These are phyloP conservation scores for Drymodes brunneopygia DNA, from an alignment of 2,113 vertebrate species.

Conservation along the genomic window DNA sequence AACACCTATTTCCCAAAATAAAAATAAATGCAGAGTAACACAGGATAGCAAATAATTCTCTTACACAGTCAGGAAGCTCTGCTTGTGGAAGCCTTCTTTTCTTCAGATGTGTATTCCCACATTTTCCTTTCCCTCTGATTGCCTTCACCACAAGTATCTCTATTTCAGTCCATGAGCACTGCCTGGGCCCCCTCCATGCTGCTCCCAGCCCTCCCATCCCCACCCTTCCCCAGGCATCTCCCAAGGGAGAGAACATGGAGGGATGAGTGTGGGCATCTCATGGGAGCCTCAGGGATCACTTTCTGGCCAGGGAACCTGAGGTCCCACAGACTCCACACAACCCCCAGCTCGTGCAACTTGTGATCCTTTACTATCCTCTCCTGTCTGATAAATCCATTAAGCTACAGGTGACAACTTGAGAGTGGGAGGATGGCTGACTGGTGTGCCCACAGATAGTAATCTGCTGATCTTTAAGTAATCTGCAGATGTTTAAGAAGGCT, in stretches of 20 bases:
- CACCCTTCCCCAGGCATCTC: not conserved
- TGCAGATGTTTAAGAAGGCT: not conserved
- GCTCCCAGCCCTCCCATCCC: not conserved
- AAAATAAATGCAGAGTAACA: not conserved
- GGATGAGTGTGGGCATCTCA: accelerated
- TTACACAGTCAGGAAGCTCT: not conserved
- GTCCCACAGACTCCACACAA: accelerated
- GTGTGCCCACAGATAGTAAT: not conserved
- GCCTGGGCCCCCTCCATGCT: not conserved
- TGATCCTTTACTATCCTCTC: not conserved
- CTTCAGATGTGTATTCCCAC: not conserved
- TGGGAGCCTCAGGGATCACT: accelerated
- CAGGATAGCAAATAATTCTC: not conserved
- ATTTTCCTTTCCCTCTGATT: not conserved
- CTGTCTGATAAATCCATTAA: not conserved
- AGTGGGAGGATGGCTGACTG: not conserved
- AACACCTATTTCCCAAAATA: conserved; percentile 3
- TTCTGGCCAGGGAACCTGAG: not conserved
- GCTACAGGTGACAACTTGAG: not conserved
- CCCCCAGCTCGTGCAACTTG: no score
- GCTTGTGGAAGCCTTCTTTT: not conserved
- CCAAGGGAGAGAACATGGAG: not conserved
- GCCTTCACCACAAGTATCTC: not conserved
- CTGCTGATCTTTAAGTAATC: not conserved
- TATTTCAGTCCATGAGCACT: not conserved